Evolutionary conservation across 2,888 invertebrate genomes (phyloP), one percentile per base, ranked within the genome.

Genomic region (Coenonympha glycerion): DNA sequence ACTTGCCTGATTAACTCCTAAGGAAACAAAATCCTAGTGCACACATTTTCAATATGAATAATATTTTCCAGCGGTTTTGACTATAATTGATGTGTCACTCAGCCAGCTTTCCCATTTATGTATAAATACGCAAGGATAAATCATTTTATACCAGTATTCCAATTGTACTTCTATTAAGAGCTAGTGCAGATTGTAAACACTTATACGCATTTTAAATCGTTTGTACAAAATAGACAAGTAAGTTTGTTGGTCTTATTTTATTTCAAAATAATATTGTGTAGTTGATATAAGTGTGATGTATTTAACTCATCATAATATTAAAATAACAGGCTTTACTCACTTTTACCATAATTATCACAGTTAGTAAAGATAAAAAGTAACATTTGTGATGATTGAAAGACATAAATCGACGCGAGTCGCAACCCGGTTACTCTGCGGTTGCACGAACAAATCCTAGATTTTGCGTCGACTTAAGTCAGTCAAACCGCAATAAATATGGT

Each of bases 401-500:
- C 18, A 34, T 45, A 34, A 22, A 34, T 45, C 13, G 15, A 45
- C 11, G 18, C 22, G 22, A 1, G 15, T 34, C 11, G 18, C 22
- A 21, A 1, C 18, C 11, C 3, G 18, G 1, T 15, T 9, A 4
- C 19, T 6, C 8, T 30, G 11, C 13, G 16, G 3, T 6, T 28
- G 3, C 11, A 8, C 31, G 18, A 19, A 26, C 5, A 11, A 11
- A 9, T 19, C 19, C 8, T 15, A 4, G 21, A 11, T 19, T 21
- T 21, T 31, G 31, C 21, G 5, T 44, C 42, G n/a, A 44, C 22
- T 31, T 44, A 31, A 31, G 22, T 39, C n/a, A 24, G 9, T 39
- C 9, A 40, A n/a, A 71, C 73, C 71, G 68, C 66, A 59, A 65
- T 65, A 36, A 46, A 37, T 19, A 68, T 68, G 76, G 78, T 79